Evolutionary conservation across 2,888 invertebrate species (phyloP).

Genomic region (Noctua janthina): DNA sequence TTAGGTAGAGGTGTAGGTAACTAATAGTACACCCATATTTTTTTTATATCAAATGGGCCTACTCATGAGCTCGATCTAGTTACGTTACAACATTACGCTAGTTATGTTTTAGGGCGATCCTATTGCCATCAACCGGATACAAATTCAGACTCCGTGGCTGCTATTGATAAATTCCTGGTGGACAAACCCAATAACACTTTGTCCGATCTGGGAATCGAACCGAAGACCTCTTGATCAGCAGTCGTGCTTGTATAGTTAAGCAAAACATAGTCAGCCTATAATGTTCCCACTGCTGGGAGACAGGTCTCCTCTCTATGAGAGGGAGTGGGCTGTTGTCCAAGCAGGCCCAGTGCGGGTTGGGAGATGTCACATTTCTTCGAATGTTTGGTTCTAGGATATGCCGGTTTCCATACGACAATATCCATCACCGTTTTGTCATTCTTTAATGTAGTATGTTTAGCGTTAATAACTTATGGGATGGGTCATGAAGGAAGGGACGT

Average conservation of each 20-base stretch:
- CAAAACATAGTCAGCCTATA: background rate
- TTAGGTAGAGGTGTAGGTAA: background rate
- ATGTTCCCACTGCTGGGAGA: background rate
- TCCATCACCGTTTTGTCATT: background rate
- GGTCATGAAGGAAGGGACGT: background rate
- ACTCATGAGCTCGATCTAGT: no score
- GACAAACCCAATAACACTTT: background rate
- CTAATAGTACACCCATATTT: background rate
- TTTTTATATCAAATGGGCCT: no score
- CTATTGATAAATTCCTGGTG: no score
- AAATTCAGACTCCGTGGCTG: background rate
- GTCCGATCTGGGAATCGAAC: background rate
- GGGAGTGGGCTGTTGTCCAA: background rate
- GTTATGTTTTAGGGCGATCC: background rate
- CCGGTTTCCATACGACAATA: background rate
- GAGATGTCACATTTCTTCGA: background rate
- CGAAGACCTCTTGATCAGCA: background rate
- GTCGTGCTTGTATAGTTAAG: background rate
- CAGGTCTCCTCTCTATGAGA: background rate
- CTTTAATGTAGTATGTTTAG: background rate
- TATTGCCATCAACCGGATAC: background rate
- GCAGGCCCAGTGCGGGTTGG: background rate
- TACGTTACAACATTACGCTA: background rate
- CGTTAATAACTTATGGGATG: slow-evolving; percentile 2
- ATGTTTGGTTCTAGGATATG: background rate